Evolutionary conservation across 1,140 invertebrate species (phyloP).

Genomic region (Cydia pomonella): DNA sequence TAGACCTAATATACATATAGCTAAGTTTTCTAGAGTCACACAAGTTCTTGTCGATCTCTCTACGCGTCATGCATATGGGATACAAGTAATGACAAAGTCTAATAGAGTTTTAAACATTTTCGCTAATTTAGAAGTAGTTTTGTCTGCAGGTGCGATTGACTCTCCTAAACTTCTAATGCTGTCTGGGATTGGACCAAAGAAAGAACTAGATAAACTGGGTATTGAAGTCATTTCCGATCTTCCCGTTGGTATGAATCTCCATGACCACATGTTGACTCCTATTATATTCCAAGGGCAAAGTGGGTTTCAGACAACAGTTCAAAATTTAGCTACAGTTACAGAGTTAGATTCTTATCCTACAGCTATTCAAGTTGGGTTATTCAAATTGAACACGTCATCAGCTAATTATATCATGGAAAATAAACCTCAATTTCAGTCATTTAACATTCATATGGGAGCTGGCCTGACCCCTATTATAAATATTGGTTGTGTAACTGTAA

Average conservation of each 20-base stretch:
- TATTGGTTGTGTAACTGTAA: conserved; percentile 84
- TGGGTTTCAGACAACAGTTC: conserved; percentile 50
- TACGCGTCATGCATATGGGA: conserved; percentile 82
- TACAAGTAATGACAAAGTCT: conserved; percentile 80
- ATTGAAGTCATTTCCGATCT: conserved; percentile 82
- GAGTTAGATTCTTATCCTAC: conserved; percentile 57
- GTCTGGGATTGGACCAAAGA: conserved; percentile 84
- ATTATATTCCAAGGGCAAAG: conserved; percentile 53
- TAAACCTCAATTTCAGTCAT: conserved; percentile 68
- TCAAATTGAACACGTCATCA: conserved; percentile 49
- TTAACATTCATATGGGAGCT: conserved; percentile 59
- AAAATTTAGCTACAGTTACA: conserved; percentile 52
- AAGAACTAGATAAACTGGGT: conserved; percentile 80
- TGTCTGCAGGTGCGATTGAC: conserved; percentile 82
- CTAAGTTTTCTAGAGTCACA: conserved; percentile 59
- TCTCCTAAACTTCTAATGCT: conserved; percentile 83
- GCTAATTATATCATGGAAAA: conserved; percentile 32
- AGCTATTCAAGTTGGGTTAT: conserved; percentile 57
- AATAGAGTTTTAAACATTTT: conserved; percentile 74
- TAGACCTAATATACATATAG: conserved; percentile 80
- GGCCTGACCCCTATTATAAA: conserved; percentile 82
- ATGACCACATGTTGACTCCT: conserved; percentile 80
- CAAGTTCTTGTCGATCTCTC: conserved; percentile 85
- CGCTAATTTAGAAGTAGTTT: conserved; percentile 79
- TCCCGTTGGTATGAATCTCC: conserved; percentile 87